These are phyloP conservation scores for Drosophila anomelani DNA, from an alignment of 2,888 invertebrate species.

Conservation along the genomic window DNA sequence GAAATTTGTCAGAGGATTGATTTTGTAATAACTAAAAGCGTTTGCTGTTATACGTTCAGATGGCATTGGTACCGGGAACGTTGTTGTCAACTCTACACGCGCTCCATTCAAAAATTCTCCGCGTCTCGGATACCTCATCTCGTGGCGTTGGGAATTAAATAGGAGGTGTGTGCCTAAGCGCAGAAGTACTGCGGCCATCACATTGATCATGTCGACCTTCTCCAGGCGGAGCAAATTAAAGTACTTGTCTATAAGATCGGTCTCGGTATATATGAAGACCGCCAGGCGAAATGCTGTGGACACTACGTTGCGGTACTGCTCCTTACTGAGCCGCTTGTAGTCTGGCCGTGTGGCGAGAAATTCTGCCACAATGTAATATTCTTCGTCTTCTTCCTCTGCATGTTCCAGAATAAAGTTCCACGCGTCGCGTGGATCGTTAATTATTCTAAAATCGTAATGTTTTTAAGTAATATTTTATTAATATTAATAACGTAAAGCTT, in stretches of 20 bases:
- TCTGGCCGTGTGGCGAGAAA: conserved; percentile 38
- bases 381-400: conserved; percentile 13
- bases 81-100: neutral
- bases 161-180: conserved; percentile 47
- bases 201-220: conserved; percentile 38
- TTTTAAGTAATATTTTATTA: too few species aligned
- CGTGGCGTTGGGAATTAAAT: conserved; percentile 24
- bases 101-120: conserved; percentile 3
- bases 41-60: conserved; percentile 21
- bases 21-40: conserved; percentile 43
- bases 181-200: conserved; percentile 49
- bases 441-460: conserved; percentile 18
- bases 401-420: conserved; percentile 46
- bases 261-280: conserved; percentile 48
- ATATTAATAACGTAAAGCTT: neutral
- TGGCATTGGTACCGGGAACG: too few species aligned
- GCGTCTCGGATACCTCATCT: conserved; percentile 6
- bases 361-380: conserved; percentile 10
- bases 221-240: conserved; percentile 33
- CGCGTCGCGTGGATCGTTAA: conserved; percentile 22
- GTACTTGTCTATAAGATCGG: conserved; percentile 22
- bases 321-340: conserved; percentile 13
- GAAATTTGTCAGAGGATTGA: conserved; percentile 40
- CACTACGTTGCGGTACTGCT: conserved; percentile 37
- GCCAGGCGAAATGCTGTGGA: conserved; percentile 51